Percentiles rank a stretch among this genome's conserved stretches.
Conservation (phyloP, 2,797 vertebrate species). For the Tadarida brasiliensis region DNA sequence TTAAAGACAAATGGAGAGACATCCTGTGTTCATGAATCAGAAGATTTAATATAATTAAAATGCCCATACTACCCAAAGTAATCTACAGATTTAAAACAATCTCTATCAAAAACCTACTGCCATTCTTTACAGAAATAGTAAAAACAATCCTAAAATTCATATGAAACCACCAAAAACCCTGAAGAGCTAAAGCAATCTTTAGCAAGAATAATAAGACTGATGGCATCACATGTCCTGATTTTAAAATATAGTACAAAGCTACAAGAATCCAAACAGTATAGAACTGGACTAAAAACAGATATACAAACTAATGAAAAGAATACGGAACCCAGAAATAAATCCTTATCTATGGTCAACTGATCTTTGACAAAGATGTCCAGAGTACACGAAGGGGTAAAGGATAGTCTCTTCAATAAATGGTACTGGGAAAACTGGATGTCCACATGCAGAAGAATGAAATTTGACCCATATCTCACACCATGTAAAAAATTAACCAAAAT, state of each 20-base stretch:
- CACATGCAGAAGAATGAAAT: neutral
- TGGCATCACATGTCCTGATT: neutral
- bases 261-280: neutral
- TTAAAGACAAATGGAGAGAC: neutral
- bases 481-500: neutral
- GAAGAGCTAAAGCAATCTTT: neutral
- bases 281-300: neutral
- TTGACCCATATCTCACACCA: neutral
- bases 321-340: neutral
- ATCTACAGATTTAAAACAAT: neutral
- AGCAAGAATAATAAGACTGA: neutral
- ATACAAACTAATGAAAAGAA: neutral
- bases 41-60: neutral
- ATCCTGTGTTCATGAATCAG: neutral
- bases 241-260: neutral
- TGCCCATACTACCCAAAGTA: neutral
- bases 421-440: neutral
- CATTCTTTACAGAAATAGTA: neutral
- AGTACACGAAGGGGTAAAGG: neutral
- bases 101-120: neutral
- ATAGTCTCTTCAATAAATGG: neutral
- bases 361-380: neutral
- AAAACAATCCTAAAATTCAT: neutral
- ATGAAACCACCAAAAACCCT: neutral
- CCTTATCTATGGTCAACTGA: neutral